Base-by-base conservation (phyloP, 2,797 vertebrate species). In the Euthynnus affinis region DNA sequence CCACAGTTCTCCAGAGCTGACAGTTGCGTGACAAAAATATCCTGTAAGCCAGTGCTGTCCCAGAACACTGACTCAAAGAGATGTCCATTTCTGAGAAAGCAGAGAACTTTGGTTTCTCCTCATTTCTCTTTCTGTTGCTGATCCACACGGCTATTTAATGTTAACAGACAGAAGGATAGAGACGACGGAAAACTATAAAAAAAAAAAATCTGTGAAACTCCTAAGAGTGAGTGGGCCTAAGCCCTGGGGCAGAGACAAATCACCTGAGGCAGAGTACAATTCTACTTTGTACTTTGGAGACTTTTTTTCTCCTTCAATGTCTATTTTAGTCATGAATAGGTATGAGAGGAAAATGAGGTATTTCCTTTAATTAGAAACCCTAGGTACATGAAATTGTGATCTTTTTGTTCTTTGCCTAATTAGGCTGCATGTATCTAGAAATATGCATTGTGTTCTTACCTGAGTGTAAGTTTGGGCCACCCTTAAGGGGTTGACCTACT, bases 321-420 rank as follows among this genome's bases (percentile, higher is more conserved):
- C 90, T 92, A 88, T 94, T 93, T 92, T 84, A 89, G 88, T 92
- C 91, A 91, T 94, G 91, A 94, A 94, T 93, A 92, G 88, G 89
- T 92, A 94, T 92, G 91, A 94, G 93, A 83, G 87, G 85, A 87
- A 92, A 93, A 90, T 86, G 64, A 90, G 89, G 86, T 89, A 91
- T 93, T 93, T 93, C 91, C 92, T 90, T 91, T 94, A 91, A 93
- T 94, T 93, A 93, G 88, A 92, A 89, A 93, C 84, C 76, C 63
- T 65, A 87, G 85, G 85, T 93, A 89, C 72, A 78, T 22, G 71
- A 78, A 82, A 83, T 88, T 86, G 86, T 83, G 90, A 91, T 93
- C 91, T 93, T 93, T 92, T 92, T 92, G 89, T 94, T 93, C 90
- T 93, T 83, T 81, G 75, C 85, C 89, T 94, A 93, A 94, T 94